Percentiles rank a stretch among this genome's conserved stretches.
Evolutionary conservation across 37 sponge, comb jelly and placozoan species (phyloP).

Genomic region (Dysidea cf. avara): DNA sequence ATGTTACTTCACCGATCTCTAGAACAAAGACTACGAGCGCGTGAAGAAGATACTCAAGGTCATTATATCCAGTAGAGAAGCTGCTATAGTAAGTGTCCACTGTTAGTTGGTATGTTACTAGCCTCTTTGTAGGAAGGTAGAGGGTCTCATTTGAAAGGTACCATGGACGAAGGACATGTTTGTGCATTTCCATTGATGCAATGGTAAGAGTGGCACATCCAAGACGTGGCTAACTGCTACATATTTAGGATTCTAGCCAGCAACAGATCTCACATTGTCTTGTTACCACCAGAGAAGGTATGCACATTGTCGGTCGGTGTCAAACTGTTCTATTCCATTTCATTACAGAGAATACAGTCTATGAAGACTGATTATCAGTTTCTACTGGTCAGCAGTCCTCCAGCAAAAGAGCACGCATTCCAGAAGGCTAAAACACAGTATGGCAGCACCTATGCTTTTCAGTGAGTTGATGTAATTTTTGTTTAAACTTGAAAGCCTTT

Average conservation of each 20-base stretch:
- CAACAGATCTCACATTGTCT: constrained; percentile 74
- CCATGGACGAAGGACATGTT: constrained; percentile 28
- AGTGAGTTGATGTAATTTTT: constrained; percentile 41
- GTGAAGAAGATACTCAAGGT: constrained; percentile 39
- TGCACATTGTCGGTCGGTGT: background rate
- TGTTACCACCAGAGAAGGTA: constrained; percentile 62
- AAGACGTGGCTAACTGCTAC: no score
- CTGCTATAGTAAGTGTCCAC: constrained; percentile 8
- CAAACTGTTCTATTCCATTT: no score
- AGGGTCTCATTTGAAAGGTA: constrained; percentile 17
- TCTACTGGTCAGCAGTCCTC: constrained; percentile 78
- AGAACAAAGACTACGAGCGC: constrained; percentile 50
- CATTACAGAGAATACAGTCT: constrained; percentile 37
- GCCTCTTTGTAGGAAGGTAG: constrained; percentile 23
- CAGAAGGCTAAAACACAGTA: constrained; percentile 44
- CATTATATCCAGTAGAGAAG: constrained; percentile 21
- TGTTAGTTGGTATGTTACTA: background rate
- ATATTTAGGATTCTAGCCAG: constrained; percentile 70
- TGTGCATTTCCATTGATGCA: constrained; percentile 79
- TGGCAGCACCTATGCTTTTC: constrained; percentile 78
- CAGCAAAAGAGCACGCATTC: constrained; percentile 79
- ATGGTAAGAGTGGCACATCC: constrained; percentile 71
- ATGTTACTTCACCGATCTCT: background rate
- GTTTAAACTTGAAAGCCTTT: background rate
- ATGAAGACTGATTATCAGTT: constrained; percentile 84